Evolutionary conservation across 1,140 invertebrate genomes (phyloP).

Genomic region (Cydia amplana): DNA sequence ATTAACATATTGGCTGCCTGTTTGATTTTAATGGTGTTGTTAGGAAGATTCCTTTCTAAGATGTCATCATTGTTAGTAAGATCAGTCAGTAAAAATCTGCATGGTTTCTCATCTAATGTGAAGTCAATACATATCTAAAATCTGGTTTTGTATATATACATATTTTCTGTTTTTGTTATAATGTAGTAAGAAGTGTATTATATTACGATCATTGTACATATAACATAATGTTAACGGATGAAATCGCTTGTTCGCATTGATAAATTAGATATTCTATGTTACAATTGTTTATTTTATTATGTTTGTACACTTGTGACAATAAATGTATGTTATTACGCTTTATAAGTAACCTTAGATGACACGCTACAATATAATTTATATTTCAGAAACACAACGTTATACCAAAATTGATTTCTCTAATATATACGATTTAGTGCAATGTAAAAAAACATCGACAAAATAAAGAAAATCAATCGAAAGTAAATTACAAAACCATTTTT

Average conservation of each 20-base stretch:
- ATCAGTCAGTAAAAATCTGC: background rate
- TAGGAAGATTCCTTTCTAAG: background rate
- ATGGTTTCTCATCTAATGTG: slow-evolving; percentile 15
- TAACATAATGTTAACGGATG: slow-evolving; percentile 55
- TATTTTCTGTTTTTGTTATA: slow-evolving; percentile 58
- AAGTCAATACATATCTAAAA: slow-evolving; percentile 73
- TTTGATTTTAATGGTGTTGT: background rate
- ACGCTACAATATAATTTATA: slow-evolving; percentile 54
- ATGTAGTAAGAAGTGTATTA: slow-evolving; percentile 45
- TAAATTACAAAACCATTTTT: no score
- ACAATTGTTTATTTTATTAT: slow-evolving; percentile 54
- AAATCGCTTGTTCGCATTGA: slow-evolving; percentile 49
- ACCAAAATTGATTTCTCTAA: background rate
- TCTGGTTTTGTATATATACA: slow-evolving; percentile 59
- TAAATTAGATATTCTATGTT: slow-evolving; percentile 40
- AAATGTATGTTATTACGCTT: slow-evolving; percentile 74
- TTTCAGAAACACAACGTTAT: background rate
- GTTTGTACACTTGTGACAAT: slow-evolving; percentile 76
- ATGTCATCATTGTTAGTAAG: background rate
- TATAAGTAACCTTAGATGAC: slow-evolving; percentile 65
- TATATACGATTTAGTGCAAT: background rate
- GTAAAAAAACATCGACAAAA: background rate
- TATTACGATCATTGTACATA: slow-evolving; percentile 48
- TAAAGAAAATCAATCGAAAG: no score
- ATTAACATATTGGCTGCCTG: background rate